Evolutionary conservation across 2,888 invertebrate genomes (phyloP), one percentile per base, ranked within the genome.

Genomic region (Taenaris catops): DNA sequence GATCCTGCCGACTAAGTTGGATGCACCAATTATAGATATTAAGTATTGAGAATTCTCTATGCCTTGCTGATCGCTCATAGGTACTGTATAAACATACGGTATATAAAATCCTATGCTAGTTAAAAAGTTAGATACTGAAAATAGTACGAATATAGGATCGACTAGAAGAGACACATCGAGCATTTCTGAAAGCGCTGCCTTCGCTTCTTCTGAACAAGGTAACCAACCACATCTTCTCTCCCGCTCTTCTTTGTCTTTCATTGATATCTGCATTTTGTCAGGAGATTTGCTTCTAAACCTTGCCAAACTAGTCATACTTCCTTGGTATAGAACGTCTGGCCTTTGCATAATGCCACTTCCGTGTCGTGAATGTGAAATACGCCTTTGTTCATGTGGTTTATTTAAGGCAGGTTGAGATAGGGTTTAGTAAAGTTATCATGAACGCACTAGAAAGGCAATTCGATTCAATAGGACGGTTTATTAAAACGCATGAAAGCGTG

Each of bases 81-180:
- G 90, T 52, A 93, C 92, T 40, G 94, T 89, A 63, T 95, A 97
- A 32, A 97, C 92, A 65, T 96, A 97, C 17, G 98, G 98, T 61
- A 97, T 91, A 71, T 97, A 96, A 87, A 96, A 97, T 41, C 97
- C 97, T 62, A 98, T 93, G 65, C 96, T 97, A 23, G 97, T 97
- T 63, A 95, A 92, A 70, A 99, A 96, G 79, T 99, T 99, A 19
- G 98, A 98, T 34, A 96, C 55, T 6, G 94, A 92, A 72, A 98
- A 99, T 41, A 98, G 80, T 46, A 98, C 87, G 71, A 98, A 99
- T 46, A 97, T 88, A 12, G 93, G 91, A 73, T 97, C 95, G 53
- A 91, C 90, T 38, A 99, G 89, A 27, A 99, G 87, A 0, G 92
- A 90, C 47, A 97, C 88, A 63, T 97, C 95, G 58, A 98, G 89